Conservation (phyloP, 2,888 invertebrate species). For the Agonopterix arenella region DNA sequence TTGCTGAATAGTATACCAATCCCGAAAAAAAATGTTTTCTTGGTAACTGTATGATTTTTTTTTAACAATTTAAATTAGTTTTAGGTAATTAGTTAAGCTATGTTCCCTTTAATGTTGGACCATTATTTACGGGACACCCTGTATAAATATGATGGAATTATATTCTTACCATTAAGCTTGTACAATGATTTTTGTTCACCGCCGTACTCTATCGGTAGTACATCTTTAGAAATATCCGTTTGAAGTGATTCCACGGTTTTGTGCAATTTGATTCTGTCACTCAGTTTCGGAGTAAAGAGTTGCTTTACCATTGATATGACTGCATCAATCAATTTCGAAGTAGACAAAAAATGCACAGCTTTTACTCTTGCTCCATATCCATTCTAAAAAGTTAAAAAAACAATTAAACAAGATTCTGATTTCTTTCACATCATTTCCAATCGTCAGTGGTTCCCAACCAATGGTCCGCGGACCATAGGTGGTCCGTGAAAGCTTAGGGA, state of each 20-base stretch:
- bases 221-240: conserved; percentile 26
- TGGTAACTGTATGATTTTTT: no score
- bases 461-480: no score
- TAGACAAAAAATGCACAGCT: conserved; percentile 35
- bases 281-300: conserved; percentile 36
- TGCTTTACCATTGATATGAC: conserved; percentile 35
- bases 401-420: neutral
- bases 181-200: conserved; percentile 25
- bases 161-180: conserved; percentile 11
- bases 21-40: no score
- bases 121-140: no score
- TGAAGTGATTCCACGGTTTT: conserved; percentile 26
- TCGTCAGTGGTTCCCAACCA: no score
- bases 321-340: conserved; percentile 35
- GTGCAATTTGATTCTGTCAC: conserved; percentile 28
- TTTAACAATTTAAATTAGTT: no score
- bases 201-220: conserved; percentile 42
- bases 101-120: no score
- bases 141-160: no score
- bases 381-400: conserved; percentile 34
- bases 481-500: no score
- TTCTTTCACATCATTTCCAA: conserved; percentile 14
- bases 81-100: no score
- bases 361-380: conserved; percentile 44
- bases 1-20: no score